A percentile compares a stretch with the other conserved stretches of the same genome.
Evolutionary conservation across 2,888 invertebrate genomes (phyloP).

Genomic region (Spicauda simplicius): DNA sequence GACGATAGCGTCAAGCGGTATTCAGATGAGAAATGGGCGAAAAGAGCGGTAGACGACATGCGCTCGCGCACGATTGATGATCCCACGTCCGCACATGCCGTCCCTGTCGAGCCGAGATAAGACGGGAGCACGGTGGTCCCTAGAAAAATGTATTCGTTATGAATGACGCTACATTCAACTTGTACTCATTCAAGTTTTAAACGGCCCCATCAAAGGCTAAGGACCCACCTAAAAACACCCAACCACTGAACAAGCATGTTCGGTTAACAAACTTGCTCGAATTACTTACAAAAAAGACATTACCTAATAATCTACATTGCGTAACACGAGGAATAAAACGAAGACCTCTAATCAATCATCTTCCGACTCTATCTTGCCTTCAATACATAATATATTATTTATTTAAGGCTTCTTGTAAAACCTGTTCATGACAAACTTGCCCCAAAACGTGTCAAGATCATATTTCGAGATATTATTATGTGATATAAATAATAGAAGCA

Average conservation of each 20-base stretch:
- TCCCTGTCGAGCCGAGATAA: constrained; percentile 53
- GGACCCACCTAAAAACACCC: not conserved
- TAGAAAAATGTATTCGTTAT: constrained; percentile 52
- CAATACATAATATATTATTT: constrained; percentile 26
- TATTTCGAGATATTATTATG: constrained; percentile 5
- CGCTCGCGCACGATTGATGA: constrained; percentile 66
- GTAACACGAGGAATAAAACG: constrained; percentile 13
- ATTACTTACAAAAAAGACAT: not conserved
- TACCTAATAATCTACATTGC: not conserved
- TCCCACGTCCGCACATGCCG: constrained; percentile 52
- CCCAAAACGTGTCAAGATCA: constrained; percentile 10
- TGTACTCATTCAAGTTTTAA: constrained; percentile 36
- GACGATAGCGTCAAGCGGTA: constrained; percentile 48
- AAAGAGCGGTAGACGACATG: constrained; percentile 53
- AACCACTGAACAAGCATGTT: too few relatives aligned
- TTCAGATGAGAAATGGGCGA: constrained; percentile 57
- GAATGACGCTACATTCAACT: constrained; percentile 48
- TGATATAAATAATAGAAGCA: not conserved
- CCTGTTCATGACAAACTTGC: constrained; percentile 23
- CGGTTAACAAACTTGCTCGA: not conserved
- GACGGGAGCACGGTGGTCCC: constrained; percentile 60
- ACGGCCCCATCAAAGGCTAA: not conserved
- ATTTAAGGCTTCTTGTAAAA: constrained; percentile 15
- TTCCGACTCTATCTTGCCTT: constrained; percentile 5
- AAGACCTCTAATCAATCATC: constrained; percentile 22